Evolutionary conservation across 2,888 invertebrate genomes (phyloP).

Genomic region (Operophtera brumata): DNA sequence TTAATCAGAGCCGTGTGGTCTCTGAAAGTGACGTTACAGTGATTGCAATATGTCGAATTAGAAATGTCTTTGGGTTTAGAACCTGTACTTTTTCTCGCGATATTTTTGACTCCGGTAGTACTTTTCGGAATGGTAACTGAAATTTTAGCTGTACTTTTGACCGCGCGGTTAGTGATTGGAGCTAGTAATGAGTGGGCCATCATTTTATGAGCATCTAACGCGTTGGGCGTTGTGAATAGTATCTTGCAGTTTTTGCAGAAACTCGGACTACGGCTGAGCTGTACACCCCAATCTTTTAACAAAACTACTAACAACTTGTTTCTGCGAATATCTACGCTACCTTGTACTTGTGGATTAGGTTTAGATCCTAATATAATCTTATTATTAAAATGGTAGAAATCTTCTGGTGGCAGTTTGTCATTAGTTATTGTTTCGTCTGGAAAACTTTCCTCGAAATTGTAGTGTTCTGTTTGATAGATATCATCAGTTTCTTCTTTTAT

Average conservation of each 20-base stretch:
- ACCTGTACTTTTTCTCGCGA: slow-evolving; percentile 22
- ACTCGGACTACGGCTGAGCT: slow-evolving; percentile 36
- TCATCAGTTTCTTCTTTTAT: slow-evolving; percentile 27
- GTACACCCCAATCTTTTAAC: slow-evolving; percentile 47
- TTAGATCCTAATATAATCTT: slow-evolving; percentile 43
- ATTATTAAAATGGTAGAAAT: slow-evolving; percentile 27
- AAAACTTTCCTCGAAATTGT: slow-evolving; percentile 12
- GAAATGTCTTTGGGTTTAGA: slow-evolving; percentile 4
- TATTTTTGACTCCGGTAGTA: slow-evolving; percentile 4
- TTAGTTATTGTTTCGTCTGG: not conserved
- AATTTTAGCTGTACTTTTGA: slow-evolving; percentile 32
- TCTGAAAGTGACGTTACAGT: slow-evolving; percentile 46
- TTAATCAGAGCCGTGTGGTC: slow-evolving; percentile 45
- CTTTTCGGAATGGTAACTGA: slow-evolving; percentile 2
- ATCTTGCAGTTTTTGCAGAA: slow-evolving; percentile 48
- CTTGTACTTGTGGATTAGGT: slow-evolving; percentile 23
- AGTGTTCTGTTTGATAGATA: slow-evolving; percentile 10
- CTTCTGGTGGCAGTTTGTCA: slow-evolving; percentile 14
- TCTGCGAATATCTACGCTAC: not conserved
- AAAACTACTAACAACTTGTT: slow-evolving; percentile 28
- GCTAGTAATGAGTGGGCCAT: slow-evolving; percentile 49
- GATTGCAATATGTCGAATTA: slow-evolving; percentile 40
- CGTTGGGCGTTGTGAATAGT: slow-evolving; percentile 51
- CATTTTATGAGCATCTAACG: slow-evolving; percentile 54
- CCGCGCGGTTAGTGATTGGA: slow-evolving; percentile 28